These are phyloP conservation scores for Dicerorhinus sumatrensis DNA, from an alignment of 2,113 vertebrate genomes.

Conservation along the genomic window DNA sequence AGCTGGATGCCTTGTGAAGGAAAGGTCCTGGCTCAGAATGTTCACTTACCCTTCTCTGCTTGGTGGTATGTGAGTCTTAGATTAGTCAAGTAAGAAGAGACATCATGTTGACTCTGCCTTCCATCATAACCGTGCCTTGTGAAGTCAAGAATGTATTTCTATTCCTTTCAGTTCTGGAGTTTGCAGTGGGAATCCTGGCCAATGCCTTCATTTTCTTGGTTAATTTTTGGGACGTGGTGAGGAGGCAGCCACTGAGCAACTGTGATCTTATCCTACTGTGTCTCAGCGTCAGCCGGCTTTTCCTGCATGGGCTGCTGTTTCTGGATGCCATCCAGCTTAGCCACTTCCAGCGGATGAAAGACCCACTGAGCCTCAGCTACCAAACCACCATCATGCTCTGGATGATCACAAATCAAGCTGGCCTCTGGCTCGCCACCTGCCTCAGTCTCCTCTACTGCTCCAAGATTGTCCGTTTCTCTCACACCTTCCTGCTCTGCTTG, in stretches of 20 bases:
- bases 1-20: neutral
- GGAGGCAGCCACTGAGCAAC: conserved; percentile 47
- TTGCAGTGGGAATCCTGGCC: conserved; percentile 53
- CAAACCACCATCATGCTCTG: conserved; percentile 61
- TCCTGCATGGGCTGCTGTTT: conserved; percentile 67
- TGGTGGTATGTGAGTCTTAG: neutral
- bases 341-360: conserved; percentile 50
- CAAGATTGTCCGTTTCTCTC: conserved; percentile 70
- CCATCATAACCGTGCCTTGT: conserved; percentile 20
- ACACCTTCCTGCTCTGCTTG: conserved; percentile 43
- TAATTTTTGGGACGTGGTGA: conserved; percentile 58
- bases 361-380: conserved; percentile 61
- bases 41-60: neutral
- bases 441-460: conserved; percentile 80
- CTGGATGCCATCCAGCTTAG: conserved; percentile 57
- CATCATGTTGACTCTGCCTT: conserved; percentile 47
- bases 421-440: conserved; percentile 74
- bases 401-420: conserved; percentile 48
- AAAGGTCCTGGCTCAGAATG: neutral
- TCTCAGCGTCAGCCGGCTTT: conserved; percentile 55
- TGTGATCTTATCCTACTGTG: conserved; percentile 58
- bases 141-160: conserved; percentile 60
- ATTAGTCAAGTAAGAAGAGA: neutral
- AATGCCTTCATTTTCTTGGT: conserved; percentile 71
- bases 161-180: conserved; percentile 55